phyloP scores from a whole-genome alignment of 2,888 invertebrate genomes.

The Pseudeuparius sepicola region DNA sequence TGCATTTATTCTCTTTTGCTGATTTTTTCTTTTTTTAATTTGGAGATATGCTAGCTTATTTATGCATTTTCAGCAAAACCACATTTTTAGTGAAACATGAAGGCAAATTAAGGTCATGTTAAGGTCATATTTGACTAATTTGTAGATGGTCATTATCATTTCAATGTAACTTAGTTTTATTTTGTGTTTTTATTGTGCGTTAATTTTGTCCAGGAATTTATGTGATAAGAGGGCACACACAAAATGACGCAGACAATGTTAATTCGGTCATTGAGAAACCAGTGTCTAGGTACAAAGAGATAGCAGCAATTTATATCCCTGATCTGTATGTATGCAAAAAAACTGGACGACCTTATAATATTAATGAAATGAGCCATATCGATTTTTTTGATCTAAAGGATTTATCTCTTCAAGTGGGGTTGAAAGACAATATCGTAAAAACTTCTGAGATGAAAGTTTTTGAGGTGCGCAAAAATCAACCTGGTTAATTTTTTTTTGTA shows the following conservation, averaged over 20 bases:
- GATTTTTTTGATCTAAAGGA: slow-evolving; percentile 15
- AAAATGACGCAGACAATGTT: slow-evolving; percentile 8
- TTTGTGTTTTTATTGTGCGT: no score
- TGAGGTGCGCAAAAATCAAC: slow-evolving; percentile 12
- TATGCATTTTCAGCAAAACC: no score
- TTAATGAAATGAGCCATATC: slow-evolving; percentile 13
- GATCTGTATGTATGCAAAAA: slow-evolving; percentile 12
- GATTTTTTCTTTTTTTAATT: no score
- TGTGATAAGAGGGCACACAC: slow-evolving; percentile 8
- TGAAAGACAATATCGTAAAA: slow-evolving; percentile 13
- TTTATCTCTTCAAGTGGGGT: slow-evolving; percentile 12
- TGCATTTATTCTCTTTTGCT: no score
- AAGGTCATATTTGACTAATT: no score
- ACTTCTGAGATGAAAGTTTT: slow-evolving; percentile 14
- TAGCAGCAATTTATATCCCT: slow-evolving; percentile 11
- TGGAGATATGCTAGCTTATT: no score
- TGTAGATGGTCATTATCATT: no score
- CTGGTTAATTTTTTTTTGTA: slow-evolving; percentile 13
- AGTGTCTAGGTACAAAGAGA: slow-evolving; percentile 8
- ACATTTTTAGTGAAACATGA: no score
- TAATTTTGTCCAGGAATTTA: no score
- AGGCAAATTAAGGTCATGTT: no score
- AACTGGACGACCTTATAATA: slow-evolving; percentile 12
- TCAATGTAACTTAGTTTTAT: no score
- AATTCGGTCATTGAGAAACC: slow-evolving; percentile 14